phyloP scores from a whole-genome alignment of 30 jellyfish, hydroid and myxozoan genomes.

The Pelagia noctiluca region DNA sequence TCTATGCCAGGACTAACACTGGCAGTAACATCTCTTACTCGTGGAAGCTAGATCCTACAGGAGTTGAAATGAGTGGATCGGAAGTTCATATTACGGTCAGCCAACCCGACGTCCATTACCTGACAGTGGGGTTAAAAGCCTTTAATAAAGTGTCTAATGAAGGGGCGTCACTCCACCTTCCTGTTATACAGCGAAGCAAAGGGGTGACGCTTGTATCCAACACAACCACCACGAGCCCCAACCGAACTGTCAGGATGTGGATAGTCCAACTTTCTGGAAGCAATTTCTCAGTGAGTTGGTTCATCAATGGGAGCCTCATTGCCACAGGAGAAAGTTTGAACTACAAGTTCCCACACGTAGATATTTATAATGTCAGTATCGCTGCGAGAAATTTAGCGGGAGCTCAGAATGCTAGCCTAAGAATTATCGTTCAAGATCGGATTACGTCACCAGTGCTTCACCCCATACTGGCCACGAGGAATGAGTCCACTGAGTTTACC shows the following conservation, averaged over 20 bases:
- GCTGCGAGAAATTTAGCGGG: constrained; percentile 12
- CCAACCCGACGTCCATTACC: neutral
- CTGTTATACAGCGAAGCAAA: constrained; percentile 59
- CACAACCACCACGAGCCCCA: neutral
- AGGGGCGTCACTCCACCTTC: constrained; percentile 9
- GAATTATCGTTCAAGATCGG: constrained; percentile 18
- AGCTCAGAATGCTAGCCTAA: neutral
- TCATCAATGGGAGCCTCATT: neutral
- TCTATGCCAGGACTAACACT: constrained; percentile 17
- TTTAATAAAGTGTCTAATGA: constrained; percentile 33
- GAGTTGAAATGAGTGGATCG: neutral
- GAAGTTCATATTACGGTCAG: neutral
- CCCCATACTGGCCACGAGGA: constrained; percentile 42
- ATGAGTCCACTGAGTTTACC: constrained; percentile 10
- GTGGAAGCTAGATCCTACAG: constrained; percentile 21
- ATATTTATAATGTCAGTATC: constrained; percentile 28
- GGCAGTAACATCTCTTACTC: constrained; percentile 56
- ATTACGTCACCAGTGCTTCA: neutral
- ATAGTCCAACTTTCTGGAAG: constrained; percentile 4
- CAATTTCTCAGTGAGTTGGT: constrained; percentile 62
- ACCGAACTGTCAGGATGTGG: constrained; percentile 1
- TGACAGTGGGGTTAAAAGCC: constrained; percentile 22
- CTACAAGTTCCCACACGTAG: constrained; percentile 25
- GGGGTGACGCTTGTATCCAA: constrained; percentile 18
- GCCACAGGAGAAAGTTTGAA: neutral